phyloP scores from a whole-genome alignment of 2,888 invertebrate species.

The Lasioglossum zephyrum region DNA sequence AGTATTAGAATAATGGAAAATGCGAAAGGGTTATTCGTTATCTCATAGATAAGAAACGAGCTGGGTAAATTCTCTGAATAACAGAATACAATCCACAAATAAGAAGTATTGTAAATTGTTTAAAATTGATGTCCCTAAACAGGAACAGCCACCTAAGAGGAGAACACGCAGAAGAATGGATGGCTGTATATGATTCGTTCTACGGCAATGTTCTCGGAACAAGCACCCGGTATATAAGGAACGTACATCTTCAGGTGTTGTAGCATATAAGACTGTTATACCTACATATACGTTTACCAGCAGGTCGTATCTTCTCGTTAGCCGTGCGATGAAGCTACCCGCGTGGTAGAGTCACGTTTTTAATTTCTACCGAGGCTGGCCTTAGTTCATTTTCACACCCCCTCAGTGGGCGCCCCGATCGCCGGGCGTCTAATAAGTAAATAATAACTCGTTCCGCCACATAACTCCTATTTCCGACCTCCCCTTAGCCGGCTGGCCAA shows the following conservation, averaged over 20 bases:
- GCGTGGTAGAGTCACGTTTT: constrained; percentile 82
- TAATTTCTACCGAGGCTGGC: constrained; percentile 79
- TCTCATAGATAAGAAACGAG: not conserved
- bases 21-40: not conserved
- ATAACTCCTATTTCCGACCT: constrained; percentile 68
- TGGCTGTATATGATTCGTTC: constrained; percentile 3
- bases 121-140: not conserved
- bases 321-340: constrained; percentile 76
- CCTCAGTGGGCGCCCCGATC: constrained; percentile 61
- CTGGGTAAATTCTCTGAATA: not conserved
- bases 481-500: constrained; percentile 26
- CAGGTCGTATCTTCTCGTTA: constrained; percentile 83
- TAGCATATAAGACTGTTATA: constrained; percentile 56
- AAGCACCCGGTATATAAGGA: constrained; percentile 58
- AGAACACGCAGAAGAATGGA: not conserved
- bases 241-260: constrained; percentile 60
- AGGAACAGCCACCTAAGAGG: not conserved
- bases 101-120: not conserved
- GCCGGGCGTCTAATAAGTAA: constrained; percentile 78
- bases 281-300: constrained; percentile 65
- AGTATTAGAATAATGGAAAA: not conserved
- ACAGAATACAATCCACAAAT: too few relatives aligned
- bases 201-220: constrained; percentile 34
- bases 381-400: constrained; percentile 82
- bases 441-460: constrained; percentile 80